phyloP scores from a whole-genome alignment of 1,140 invertebrate genomes.

The Chrysopa pallens region DNA sequence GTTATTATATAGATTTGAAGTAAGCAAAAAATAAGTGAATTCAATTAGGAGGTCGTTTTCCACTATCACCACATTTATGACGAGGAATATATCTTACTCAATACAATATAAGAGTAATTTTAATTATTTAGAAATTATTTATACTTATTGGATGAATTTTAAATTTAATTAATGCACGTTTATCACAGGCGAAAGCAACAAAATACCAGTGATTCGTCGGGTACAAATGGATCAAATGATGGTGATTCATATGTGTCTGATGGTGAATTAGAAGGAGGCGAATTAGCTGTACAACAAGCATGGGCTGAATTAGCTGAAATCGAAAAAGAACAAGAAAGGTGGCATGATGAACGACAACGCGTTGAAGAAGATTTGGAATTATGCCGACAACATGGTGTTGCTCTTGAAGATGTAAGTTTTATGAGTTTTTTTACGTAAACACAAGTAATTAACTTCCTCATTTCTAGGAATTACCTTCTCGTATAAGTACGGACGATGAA shows the following conservation, averaged over 20 bases:
- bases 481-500: constrained; percentile 71
- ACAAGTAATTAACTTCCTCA: background rate
- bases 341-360: constrained; percentile 48
- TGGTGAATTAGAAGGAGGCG: constrained; percentile 32
- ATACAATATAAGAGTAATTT: too few species aligned
- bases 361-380: constrained; percentile 63
- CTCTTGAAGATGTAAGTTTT: constrained; percentile 58
- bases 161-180: background rate
- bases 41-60: too few species aligned
- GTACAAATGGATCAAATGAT: constrained; percentile 3
- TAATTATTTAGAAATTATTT: too few species aligned
- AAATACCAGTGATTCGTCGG: constrained; percentile 17
- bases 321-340: constrained; percentile 67
- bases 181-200: background rate
- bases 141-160: too few species aligned
- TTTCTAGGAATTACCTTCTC: constrained; percentile 57
- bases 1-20: too few species aligned
- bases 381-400: constrained; percentile 51
- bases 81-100: too few species aligned
- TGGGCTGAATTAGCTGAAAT: constrained; percentile 69
- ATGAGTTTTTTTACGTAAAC: background rate
- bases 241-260: background rate
- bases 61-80: too few species aligned
- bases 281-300: constrained; percentile 60
- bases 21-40: too few species aligned